Evolutionary conservation across 2,113 vertebrate genomes (phyloP).

Genomic region (Peromyscus californicus): DNA sequence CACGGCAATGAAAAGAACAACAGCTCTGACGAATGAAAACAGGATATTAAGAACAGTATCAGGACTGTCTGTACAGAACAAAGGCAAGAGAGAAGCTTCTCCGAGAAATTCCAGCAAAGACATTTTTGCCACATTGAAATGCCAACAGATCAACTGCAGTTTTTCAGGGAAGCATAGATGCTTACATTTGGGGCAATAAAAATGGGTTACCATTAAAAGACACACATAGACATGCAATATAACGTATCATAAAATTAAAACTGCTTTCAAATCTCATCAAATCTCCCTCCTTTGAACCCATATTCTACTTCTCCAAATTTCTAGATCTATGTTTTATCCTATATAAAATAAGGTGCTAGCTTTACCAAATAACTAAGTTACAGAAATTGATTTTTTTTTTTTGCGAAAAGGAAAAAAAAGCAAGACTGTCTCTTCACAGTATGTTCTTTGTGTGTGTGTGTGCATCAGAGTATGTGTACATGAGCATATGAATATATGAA

Average conservation of each 20-base stretch:
- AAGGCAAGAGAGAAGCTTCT: conserved; percentile 23
- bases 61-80: conserved; percentile 51
- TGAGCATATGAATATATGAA: neutral
- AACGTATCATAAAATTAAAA: conserved; percentile 50
- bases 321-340: neutral
- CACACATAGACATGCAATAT: neutral
- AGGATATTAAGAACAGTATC: conserved; percentile 71
- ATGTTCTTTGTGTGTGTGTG: neutral
- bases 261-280: conserved; percentile 41
- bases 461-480: neutral
- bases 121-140: conserved; percentile 65
- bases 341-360: neutral
- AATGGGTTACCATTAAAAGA: conserved; percentile 41
- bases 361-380: neutral
- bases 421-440: neutral
- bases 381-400: neutral
- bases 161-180: conserved; percentile 25
- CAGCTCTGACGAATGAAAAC: conserved; percentile 37
- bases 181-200: conserved; percentile 51
- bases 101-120: conserved; percentile 51
- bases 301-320: conserved; percentile 17
- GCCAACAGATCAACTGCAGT: neutral
- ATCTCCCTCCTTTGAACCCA: conserved; percentile 14
- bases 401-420: neutral
- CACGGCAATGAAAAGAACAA: conserved; percentile 69